These are phyloP conservation scores for Eupithecia dodoneata DNA, from an alignment of 2,888 invertebrate genomes.

Conservation along the genomic window DNA sequence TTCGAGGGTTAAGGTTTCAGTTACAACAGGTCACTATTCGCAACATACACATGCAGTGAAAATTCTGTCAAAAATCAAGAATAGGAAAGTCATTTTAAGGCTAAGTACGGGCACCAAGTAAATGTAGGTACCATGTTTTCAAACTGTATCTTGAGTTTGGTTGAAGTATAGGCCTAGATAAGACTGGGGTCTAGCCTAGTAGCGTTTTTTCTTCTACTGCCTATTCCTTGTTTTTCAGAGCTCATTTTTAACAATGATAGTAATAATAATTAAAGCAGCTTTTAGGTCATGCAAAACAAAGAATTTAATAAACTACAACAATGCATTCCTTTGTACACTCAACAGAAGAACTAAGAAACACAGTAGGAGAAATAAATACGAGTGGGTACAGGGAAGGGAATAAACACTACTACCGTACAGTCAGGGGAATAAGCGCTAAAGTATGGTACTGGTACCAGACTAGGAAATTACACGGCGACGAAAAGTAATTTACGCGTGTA, in stretches of 20 bases:
- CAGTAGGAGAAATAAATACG: background rate
- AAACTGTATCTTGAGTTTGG: too few species aligned
- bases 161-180: background rate
- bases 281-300: slow-evolving; percentile 28
- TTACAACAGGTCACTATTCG: too few species aligned
- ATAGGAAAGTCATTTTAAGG: too few species aligned
- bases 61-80: too few species aligned
- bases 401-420: slow-evolving; percentile 46
- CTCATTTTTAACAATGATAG: background rate
- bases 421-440: slow-evolving; percentile 49
- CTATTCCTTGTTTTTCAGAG: background rate
- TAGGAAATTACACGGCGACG: slow-evolving; percentile 64
- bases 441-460: slow-evolving; percentile 48
- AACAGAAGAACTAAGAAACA: background rate
- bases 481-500: slow-evolving; percentile 68
- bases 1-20: background rate
- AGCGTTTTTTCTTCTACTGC: too few species aligned
- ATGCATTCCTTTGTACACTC: slow-evolving; percentile 20
- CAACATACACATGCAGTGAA: too few species aligned
- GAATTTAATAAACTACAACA: slow-evolving; percentile 21
- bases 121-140: too few species aligned
- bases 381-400: slow-evolving; percentile 3
- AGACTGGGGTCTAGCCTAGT: too few species aligned
- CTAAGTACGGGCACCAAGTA: too few species aligned
- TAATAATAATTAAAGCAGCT: background rate